Conservation (phyloP, 2,888 invertebrate genomes). For the Leucophora obtusa region DNA sequence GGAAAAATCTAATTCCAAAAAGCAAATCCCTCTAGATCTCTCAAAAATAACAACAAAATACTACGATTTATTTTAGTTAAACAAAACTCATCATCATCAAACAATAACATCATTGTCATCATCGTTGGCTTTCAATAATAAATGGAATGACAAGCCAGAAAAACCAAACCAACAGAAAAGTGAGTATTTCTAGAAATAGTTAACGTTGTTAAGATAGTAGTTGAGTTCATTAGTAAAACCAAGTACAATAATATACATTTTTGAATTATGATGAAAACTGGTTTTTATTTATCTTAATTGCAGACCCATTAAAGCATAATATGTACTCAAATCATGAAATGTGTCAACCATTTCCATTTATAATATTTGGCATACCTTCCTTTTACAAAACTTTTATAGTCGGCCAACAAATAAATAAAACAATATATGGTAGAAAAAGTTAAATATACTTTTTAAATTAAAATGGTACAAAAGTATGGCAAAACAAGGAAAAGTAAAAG, state of each 20-base stretch:
- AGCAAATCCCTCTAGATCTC: slow-evolving; percentile 55
- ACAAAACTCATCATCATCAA: slow-evolving; percentile 33
- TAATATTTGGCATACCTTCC: not conserved
- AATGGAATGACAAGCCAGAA: slow-evolving; percentile 35
- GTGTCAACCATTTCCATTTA: too few relatives aligned
- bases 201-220: too few relatives aligned
- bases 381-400: slow-evolving; percentile 12
- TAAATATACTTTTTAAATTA: slow-evolving; percentile 52
- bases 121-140: slow-evolving; percentile 47
- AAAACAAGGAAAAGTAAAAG: slow-evolving; percentile 19
- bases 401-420: slow-evolving; percentile 34
- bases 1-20: slow-evolving; percentile 55
- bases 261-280: too few relatives aligned
- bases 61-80: slow-evolving; percentile 25
- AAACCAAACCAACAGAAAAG: not conserved
- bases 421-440: slow-evolving; percentile 23
- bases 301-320: too few relatives aligned
- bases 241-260: too few relatives aligned
- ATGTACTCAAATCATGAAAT: too few relatives aligned
- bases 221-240: too few relatives aligned
- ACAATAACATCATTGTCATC: slow-evolving; percentile 22
- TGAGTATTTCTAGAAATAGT: too few relatives aligned
- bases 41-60: slow-evolving; percentile 24
- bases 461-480: slow-evolving; percentile 32
- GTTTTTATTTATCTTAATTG: too few relatives aligned